Percentiles rank a stretch among this genome's conserved stretches.
phyloP scores from a whole-genome alignment of 1,140 invertebrate genomes.

The Drosophila leontia region DNA sequence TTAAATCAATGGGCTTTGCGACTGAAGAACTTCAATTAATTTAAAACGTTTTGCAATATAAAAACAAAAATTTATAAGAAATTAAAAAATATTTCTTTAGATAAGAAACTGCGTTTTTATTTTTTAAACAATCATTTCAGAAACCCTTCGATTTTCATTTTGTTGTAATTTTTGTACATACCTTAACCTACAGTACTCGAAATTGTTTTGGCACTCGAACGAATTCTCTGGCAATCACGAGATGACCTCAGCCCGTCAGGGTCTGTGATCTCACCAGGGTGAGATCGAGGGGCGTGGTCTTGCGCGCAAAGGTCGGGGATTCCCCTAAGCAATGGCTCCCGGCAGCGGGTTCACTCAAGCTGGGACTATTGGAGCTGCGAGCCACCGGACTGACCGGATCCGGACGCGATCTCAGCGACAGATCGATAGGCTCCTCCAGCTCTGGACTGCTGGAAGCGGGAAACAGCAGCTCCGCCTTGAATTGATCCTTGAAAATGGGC shows the following conservation, averaged over 20 bases:
- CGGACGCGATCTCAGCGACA: constrained; percentile 88
- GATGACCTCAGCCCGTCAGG: constrained; percentile 61
- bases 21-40: not conserved
- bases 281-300: constrained; percentile 89
- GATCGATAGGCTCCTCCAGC: constrained; percentile 91
- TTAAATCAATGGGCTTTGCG: not conserved
- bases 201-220: constrained; percentile 56
- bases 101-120: not conserved
- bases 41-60: not conserved
- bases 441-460: constrained; percentile 74
- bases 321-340: constrained; percentile 42
- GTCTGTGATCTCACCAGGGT: constrained; percentile 86
- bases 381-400: constrained; percentile 47
- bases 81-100: not conserved
- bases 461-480: constrained; percentile 60
- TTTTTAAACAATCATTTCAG: not conserved
- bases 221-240: constrained; percentile 52
- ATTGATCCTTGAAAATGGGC: constrained; percentile 65
- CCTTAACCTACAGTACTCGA: constrained; percentile 36
- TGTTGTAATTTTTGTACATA: constrained; percentile 21
- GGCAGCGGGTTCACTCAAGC: constrained; percentile 54
- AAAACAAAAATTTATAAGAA: not conserved
- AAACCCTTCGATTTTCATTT: constrained; percentile 1
- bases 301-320: constrained; percentile 63
- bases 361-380: constrained; percentile 52